A percentile compares a stretch with the other conserved stretches of the same genome.
phyloP scores from a whole-genome alignment of 2,888 invertebrate genomes.

The Metacarcinus magister region DNA sequence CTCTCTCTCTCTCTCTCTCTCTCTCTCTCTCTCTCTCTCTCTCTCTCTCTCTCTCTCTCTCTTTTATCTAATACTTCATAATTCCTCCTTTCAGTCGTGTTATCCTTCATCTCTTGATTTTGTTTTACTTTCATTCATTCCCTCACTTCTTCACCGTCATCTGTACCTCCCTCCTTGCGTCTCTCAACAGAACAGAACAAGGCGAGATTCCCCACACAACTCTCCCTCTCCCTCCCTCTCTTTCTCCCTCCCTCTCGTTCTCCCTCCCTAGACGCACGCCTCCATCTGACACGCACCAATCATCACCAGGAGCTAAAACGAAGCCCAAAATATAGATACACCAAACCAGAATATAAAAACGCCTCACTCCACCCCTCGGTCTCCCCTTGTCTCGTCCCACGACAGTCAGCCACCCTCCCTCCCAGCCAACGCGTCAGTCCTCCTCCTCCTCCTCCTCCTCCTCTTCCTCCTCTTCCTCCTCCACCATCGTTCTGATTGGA shows the following conservation, averaged over 20 bases:
- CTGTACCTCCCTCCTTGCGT: not conserved
- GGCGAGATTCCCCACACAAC: not conserved
- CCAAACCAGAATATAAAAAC: constrained; percentile 29
- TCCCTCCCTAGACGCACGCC: not conserved
- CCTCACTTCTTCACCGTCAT: not conserved
- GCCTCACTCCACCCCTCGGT: not conserved
- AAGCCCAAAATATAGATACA: constrained; percentile 32
- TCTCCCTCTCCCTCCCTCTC: not conserved
- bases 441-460: not conserved
- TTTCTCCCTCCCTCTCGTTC: not conserved
- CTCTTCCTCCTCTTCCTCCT: not conserved
- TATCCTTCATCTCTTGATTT: not conserved
- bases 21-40: constrained; percentile 1
- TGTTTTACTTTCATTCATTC: not conserved
- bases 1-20: constrained; percentile 14
- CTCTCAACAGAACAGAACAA: not conserved
- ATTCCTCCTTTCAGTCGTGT: not conserved
- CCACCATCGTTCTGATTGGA: constrained; percentile 44
- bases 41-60: not conserved
- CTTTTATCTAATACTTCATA: not conserved
- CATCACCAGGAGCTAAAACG: not conserved
- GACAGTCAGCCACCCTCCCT: not conserved
- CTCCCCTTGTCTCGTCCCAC: not conserved
- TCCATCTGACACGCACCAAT: constrained; percentile 28
- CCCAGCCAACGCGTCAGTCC: not conserved